Percentiles rank a stretch among this genome's conserved stretches.
These are phyloP conservation scores for Rhadinocentrus ornatus DNA, from an alignment of 2,797 vertebrate species.

Conservation along the genomic window DNA sequence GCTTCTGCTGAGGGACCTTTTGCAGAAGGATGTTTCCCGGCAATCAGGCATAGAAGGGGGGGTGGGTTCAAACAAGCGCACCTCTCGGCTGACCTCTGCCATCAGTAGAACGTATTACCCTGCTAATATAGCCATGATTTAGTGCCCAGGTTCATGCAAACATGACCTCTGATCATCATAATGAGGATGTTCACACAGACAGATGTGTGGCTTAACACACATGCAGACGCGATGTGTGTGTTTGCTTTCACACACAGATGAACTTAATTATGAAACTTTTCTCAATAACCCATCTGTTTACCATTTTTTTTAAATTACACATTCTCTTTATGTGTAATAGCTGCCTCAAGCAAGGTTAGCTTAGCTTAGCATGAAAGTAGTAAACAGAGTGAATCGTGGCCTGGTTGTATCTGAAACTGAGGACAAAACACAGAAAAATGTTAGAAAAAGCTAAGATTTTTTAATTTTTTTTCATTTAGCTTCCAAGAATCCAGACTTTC, in stretches of 20 bases:
- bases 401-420: not conserved
- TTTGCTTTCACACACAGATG: conserved; percentile 52
- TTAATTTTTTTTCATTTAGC: not conserved
- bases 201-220: conserved; percentile 37
- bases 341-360: conserved; percentile 5
- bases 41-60: conserved; percentile 61
- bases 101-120: conserved; percentile 69
- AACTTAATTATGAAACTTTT: conserved; percentile 48
- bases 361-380: conserved; percentile 20
- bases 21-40: conserved; percentile 70
- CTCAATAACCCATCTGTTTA: conserved; percentile 40
- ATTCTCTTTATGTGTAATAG: conserved; percentile 11
- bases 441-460: not conserved
- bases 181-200: conserved; percentile 69
- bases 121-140: conserved; percentile 81
- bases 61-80: conserved; percentile 64
- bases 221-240: conserved; percentile 12
- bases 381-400: not conserved
- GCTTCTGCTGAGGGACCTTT: conserved; percentile 66
- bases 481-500: not conserved
- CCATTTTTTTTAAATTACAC: not conserved
- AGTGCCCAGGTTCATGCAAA: conserved; percentile 78
- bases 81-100: conserved; percentile 79
- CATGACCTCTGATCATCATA: conserved; percentile 78
- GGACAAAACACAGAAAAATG: not conserved